A percentile compares a stretch with the other conserved stretches of the same genome.
phyloP scores from a whole-genome alignment of 2,113 vertebrate genomes.

The Pristiophorus japonicus region DNA sequence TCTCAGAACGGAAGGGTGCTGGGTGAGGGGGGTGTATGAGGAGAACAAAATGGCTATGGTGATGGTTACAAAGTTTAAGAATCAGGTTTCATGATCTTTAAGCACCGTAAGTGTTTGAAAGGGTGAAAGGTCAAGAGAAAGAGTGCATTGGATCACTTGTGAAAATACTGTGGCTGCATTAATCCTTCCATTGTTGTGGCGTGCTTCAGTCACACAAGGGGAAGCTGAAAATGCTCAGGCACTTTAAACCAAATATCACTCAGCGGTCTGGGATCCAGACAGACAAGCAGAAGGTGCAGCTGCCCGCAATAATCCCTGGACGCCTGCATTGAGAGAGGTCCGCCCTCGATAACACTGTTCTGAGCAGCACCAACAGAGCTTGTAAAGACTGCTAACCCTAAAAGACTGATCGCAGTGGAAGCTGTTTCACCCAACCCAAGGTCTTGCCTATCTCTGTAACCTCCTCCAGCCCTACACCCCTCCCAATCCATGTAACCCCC shows the following conservation, averaged over 20 bases:
- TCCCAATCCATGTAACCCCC: too few relatives aligned
- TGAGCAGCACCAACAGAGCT: not conserved
- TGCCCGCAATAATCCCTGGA: not conserved
- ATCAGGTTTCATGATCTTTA: too few relatives aligned
- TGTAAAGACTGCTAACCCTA: too few relatives aligned
- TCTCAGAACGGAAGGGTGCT: too few relatives aligned
- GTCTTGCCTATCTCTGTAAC: too few relatives aligned
- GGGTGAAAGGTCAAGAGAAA: not conserved
- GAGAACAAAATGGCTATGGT: not conserved
- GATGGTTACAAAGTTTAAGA: not conserved
- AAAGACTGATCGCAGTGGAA: too few relatives aligned
- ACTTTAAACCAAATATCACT: not conserved
- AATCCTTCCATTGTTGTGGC: not conserved
- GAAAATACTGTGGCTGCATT: not conserved
- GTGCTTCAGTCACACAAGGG: not conserved
- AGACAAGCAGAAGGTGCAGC: not conserved
- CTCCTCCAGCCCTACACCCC: too few relatives aligned
- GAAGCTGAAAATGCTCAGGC: not conserved
- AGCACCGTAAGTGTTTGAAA: not conserved
- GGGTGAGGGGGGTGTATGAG: not conserved
- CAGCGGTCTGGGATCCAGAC: not conserved
- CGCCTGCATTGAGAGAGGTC: not conserved
- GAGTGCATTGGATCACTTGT: too few relatives aligned
- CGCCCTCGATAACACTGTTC: too few relatives aligned
- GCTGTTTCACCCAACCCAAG: too few relatives aligned